Evolutionary conservation across 1,140 invertebrate genomes (phyloP).

Genomic region (Zaprionus davidi): DNA sequence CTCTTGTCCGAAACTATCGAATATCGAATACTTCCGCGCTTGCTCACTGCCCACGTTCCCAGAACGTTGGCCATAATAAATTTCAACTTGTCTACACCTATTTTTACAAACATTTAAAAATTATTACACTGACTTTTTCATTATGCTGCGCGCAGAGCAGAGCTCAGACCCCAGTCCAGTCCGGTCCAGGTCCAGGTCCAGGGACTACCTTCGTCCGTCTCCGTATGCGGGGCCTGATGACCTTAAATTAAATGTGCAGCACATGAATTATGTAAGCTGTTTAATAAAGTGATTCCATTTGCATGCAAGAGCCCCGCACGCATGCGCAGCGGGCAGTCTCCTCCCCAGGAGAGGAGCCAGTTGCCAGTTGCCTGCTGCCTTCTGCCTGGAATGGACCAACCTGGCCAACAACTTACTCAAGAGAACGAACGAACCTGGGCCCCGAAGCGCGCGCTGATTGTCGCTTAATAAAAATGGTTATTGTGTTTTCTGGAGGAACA

Average conservation of each 20-base stretch:
- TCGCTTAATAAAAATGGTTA: constrained; percentile 83
- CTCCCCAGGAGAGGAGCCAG: constrained; percentile 6
- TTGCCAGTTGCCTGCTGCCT: too few relatives aligned
- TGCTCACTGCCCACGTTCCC: constrained; percentile 50
- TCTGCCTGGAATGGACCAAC: constrained; percentile 16
- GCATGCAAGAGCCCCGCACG: constrained; percentile 81
- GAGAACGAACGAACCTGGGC: constrained; percentile 13
- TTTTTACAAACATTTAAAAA: constrained; percentile 83
- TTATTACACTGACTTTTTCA: constrained; percentile 82
- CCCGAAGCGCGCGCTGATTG: constrained; percentile 77
- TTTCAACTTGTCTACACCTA: constrained; percentile 83
- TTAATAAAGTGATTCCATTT: constrained; percentile 84
- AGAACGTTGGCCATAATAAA: constrained; percentile 75
- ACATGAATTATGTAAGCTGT: constrained; percentile 84
- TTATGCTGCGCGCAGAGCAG: constrained; percentile 51
- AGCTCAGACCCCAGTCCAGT: constrained; percentile 12
- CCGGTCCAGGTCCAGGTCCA: constrained; percentile 18
- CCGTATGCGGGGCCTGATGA: constrained; percentile 66
- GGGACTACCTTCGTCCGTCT: constrained; percentile 9
- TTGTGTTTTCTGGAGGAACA: constrained; percentile 61
- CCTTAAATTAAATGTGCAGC: constrained; percentile 83
- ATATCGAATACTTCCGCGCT: constrained; percentile 40
- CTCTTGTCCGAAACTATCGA: constrained; percentile 45
- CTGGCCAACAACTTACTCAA: constrained; percentile 73
- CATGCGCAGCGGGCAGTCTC: constrained; percentile 75